Percentiles rank a stretch among this genome's conserved stretches.
Conservation (phyloP, 2,888 invertebrate species). For the Tetranychus piercei region DNA sequence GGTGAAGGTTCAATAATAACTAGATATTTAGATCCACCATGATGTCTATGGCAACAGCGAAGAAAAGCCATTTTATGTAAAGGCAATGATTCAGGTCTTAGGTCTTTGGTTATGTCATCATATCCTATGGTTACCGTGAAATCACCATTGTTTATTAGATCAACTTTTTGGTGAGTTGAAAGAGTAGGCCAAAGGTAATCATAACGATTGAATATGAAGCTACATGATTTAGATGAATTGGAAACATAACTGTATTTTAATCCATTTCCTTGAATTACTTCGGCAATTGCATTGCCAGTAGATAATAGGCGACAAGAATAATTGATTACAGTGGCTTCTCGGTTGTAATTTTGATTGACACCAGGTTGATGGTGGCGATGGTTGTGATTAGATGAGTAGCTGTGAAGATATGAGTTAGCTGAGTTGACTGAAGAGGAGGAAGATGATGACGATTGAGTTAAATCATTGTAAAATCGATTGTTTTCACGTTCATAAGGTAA, state of each 20-base stretch:
- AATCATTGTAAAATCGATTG: too few relatives aligned
- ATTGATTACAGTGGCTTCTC: too few relatives aligned
- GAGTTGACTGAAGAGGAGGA: too few relatives aligned
- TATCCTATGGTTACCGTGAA: neutral
- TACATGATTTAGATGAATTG: neutral
- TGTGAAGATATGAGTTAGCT: too few relatives aligned
- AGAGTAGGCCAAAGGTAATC: conserved; percentile 1
- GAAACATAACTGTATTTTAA: neutral
- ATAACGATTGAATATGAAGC: neutral
- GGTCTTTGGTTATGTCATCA: neutral
- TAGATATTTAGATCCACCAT: neutral
- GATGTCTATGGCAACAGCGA: neutral
- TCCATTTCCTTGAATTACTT: neutral
- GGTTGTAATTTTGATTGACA: neutral
- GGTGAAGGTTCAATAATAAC: neutral
- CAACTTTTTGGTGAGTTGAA: neutral
- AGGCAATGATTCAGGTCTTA: neutral
- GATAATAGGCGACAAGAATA: neutral
- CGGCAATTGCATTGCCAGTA: neutral
- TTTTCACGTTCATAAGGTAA: too few relatives aligned
- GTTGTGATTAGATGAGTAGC: too few relatives aligned
- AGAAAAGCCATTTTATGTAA: neutral
- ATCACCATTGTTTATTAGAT: neutral
- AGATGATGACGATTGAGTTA: too few relatives aligned
- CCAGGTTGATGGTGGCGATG: too few relatives aligned